A percentile compares a stretch with the other conserved stretches of the same genome.
phyloP scores from a whole-genome alignment of 2,113 vertebrate species.

The Alces alces region DNA sequence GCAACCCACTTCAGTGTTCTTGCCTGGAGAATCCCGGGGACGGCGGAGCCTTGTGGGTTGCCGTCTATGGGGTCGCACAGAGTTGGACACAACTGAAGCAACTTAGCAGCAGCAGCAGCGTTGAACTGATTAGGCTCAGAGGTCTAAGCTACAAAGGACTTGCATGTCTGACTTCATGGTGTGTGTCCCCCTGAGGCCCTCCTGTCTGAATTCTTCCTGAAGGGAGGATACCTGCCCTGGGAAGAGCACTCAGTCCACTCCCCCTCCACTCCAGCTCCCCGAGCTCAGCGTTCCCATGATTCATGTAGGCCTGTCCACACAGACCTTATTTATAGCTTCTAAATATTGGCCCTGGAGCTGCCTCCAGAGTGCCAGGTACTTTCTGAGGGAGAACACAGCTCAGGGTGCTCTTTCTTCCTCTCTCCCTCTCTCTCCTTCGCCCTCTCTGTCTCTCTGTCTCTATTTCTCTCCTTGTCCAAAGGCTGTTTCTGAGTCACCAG shows the following conservation, averaged over 20 bases:
- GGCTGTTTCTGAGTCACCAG: neutral
- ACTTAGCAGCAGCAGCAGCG: too few relatives aligned
- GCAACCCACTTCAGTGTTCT: too few relatives aligned
- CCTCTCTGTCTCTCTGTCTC: too few relatives aligned
- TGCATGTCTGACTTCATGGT: neutral
- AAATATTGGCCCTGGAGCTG: neutral
- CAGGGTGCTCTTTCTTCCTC: neutral
- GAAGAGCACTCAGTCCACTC: neutral
- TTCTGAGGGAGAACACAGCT: neutral
- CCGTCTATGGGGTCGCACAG: too few relatives aligned
- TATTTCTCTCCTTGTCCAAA: neutral
- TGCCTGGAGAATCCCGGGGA: too few relatives aligned
- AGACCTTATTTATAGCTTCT: neutral
- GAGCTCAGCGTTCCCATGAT: fast-evolving
- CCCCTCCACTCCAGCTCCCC: neutral
- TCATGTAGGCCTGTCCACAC: neutral
- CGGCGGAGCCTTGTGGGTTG: too few relatives aligned
- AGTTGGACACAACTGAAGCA: too few relatives aligned
- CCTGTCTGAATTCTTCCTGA: neutral
- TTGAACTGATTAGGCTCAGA: neutral
- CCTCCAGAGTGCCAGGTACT: neutral
- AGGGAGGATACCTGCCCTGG: neutral
- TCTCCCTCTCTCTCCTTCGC: fast-evolving
- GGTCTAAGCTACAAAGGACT: neutral
- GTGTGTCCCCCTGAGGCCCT: neutral